Evolutionary conservation across 1,140 invertebrate genomes (phyloP), one percentile per base, ranked within the genome.

Genomic region (Anoplolepis gracilipes): DNA sequence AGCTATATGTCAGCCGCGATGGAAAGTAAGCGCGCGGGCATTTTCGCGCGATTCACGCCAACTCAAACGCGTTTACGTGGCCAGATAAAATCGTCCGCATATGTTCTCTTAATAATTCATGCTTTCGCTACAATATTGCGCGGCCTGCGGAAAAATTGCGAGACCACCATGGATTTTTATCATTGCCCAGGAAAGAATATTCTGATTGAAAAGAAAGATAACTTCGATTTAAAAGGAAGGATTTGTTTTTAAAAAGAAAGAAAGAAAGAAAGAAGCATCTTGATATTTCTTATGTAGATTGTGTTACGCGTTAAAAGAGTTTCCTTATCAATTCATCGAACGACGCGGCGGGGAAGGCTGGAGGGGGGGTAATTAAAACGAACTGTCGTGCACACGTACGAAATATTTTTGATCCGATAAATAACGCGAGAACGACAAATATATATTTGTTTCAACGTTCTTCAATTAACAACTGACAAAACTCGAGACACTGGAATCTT

Each of bases 61-160:
- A 69, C 46, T 46, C 53, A 19, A 72, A 39, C 82, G 69, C 72
- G 72, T 42, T 57, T 77, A 82, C 62, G 65, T 62, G 42, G n/a
- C 42, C 55, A 87, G 86, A 84, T 88, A 82, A 84, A 75, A 88
- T 88, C 87, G 16, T 69, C 28, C 36, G 33, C n/a, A n/a, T 42
- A 28, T 42, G 25, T 88, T 59, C 55, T 57, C 25, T 78, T 70
- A 57, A 62, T 85, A 85, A 87, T 78, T 85, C 65, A 84, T 61
- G 0, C 62, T 19, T 49, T 19, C 28, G 55, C 36, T 42, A 62
- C 70, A 72, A 73, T 82, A 73, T 82, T 46, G 77, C 77, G 39
- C 42, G 65, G 73, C 67, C 53, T 61, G 46, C 53, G 77, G 30
- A 79, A 49, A 49, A 69, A 79, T 79, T 79, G 67, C 67, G 65